Percentiles rank a stretch among this genome's conserved stretches.
phyloP scores from a whole-genome alignment of 1,140 invertebrate species.

The Augochlora pura region DNA sequence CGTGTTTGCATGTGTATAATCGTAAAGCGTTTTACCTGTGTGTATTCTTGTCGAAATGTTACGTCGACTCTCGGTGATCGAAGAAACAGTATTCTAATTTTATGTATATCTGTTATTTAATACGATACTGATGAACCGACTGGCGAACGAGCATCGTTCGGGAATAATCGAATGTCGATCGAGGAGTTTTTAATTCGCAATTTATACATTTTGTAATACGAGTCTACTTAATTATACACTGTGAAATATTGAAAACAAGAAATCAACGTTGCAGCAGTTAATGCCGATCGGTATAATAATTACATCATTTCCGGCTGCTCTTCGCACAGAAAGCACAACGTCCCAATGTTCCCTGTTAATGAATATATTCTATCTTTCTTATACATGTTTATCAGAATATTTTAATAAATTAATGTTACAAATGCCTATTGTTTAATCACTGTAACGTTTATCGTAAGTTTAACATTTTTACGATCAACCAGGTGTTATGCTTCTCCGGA shows the following conservation, averaged over 20 bases:
- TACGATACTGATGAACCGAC: conserved; percentile 4
- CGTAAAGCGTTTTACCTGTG: conserved; percentile 14
- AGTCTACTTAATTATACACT: no score
- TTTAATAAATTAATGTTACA: conserved; percentile 28
- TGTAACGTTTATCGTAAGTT: not conserved
- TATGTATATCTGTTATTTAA: not conserved
- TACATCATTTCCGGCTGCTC: not conserved
- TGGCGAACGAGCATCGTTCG: not conserved
- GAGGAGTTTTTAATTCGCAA: not conserved
- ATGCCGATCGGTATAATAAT: no score
- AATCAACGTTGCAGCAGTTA: no score
- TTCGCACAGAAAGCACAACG: not conserved
- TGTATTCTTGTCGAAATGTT: not conserved
- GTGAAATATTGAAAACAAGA: no score
- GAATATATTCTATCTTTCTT: conserved; percentile 7
- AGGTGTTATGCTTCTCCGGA: no score
- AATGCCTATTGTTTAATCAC: not conserved
- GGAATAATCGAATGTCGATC: not conserved
- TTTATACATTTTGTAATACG: not conserved
- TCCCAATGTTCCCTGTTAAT: not conserved
- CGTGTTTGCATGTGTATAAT: not conserved
- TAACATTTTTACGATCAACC: no score
- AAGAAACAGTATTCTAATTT: not conserved
- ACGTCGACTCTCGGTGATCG: not conserved
- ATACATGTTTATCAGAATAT: conserved; percentile 22